phyloP scores from a whole-genome alignment of 2,113 vertebrate genomes.

The Alethe diademata region DNA sequence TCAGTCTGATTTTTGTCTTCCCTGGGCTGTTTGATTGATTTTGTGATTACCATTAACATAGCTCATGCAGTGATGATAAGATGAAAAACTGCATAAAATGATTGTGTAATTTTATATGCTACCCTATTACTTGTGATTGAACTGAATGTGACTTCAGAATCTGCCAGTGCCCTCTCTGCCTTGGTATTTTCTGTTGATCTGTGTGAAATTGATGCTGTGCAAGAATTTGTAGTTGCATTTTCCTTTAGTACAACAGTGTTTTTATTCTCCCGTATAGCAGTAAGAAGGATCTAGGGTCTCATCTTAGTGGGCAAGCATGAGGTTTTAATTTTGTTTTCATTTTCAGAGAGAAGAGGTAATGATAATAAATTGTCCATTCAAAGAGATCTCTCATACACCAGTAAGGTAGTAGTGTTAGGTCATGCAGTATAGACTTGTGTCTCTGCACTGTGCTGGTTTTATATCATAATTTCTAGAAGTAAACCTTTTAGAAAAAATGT shows the following conservation, averaged over 20 bases:
- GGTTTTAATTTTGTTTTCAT: not conserved
- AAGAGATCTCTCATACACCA: not conserved
- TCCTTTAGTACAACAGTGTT: not conserved
- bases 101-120: not conserved
- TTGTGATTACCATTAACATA: not conserved
- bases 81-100: not conserved
- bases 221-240: not conserved
- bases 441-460: not conserved
- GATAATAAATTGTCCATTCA: not conserved
- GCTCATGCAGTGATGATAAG: rapidly evolving
- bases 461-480: not conserved
- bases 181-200: not conserved
- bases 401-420: not conserved
- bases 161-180: not conserved
- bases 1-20: not conserved
- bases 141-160: not conserved
- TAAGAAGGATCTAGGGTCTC: not conserved
- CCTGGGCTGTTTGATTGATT: not conserved
- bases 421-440: not conserved
- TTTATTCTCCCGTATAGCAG: not conserved
- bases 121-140: not conserved
- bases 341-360: not conserved
- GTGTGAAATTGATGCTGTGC: not conserved
- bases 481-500: not conserved
- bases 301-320: not conserved